Base-by-base conservation (phyloP, 2,113 vertebrate species). In the Euleptes europaea region DNA sequence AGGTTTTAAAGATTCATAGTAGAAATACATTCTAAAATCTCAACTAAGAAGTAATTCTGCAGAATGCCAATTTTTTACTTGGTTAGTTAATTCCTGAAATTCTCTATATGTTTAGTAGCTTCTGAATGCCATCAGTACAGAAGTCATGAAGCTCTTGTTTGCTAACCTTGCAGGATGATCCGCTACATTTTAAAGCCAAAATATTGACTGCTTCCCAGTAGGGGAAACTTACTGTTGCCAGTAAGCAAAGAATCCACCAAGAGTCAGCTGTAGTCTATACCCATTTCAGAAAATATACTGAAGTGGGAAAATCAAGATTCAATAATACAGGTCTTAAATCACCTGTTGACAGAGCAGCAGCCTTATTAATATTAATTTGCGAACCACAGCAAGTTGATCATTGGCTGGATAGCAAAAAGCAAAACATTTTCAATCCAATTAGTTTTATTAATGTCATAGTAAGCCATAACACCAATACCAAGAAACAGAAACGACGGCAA, bases 371-470 rank as follows among this genome's bases (percentile, higher is more conserved):
- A 63, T 0, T 0, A 13, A 88, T 89, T 67, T 88, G 21, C 10
- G 71, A 38, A 80, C 47, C 74, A 86, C 38, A 82, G 14, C 35
- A 74, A 51, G 75, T 76, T 66, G 13, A 76, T 76, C n/a, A 44
- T 88, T 82, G 80, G 82, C 73, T 60, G 86, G 86, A 92, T 35
- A 91, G 54, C 69, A 93, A 3, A 74, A 85, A 69, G 1, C 51
- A 87, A 31, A 77, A 54, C 10, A 81, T 86, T 83, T 83, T 49
- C 80, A 83, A 13, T 82, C n/a, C 1, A 0, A 77, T 83, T 91
- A 63, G 54, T 78, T 89, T 83, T 84, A 89, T 11, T 3, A 54
- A 65, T 51, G 44, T 11, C 82, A 63, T 23, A 87, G 71, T 60
- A 85, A 84, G 3, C 31, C 44, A 47, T 82, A 5, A n/a, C 82